Evolutionary conservation across 2,797 vertebrate genomes (phyloP).

Genomic region (Ambastaia sidthimunki): DNA sequence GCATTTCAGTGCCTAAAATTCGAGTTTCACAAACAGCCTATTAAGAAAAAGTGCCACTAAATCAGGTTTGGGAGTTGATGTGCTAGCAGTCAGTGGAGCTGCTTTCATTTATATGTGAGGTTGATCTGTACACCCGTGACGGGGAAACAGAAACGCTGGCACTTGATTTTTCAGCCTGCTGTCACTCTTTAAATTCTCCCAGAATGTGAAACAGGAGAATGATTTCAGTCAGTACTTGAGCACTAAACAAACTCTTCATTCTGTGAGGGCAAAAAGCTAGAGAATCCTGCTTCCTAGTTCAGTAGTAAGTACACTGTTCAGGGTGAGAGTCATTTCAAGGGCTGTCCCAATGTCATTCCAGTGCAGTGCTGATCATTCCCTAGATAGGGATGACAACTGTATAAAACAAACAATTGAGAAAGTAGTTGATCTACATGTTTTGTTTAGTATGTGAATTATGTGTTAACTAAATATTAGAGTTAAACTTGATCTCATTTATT

Average conservation of each 20-base stretch:
- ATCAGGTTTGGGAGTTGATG: conserved; percentile 55
- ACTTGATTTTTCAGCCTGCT: conserved; percentile 33
- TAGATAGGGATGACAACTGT: background rate
- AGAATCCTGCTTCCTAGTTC: background rate
- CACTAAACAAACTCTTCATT: no score
- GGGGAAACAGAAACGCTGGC: conserved; percentile 35
- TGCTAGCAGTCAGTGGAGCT: conserved; percentile 59
- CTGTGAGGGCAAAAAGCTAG: background rate
- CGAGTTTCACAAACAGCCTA: conserved; percentile 59
- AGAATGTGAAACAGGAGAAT: conserved; percentile 49
- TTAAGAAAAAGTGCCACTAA: conserved; percentile 62
- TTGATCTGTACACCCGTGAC: conserved; percentile 52
- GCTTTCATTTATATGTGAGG: conserved; percentile 61
- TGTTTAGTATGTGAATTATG: no score
- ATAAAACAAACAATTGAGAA: no score
- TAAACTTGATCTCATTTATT: no score
- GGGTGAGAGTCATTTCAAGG: background rate
- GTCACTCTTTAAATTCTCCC: conserved; percentile 48
- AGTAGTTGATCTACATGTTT: no score
- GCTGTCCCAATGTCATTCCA: background rate
- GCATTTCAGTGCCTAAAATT: conserved; percentile 52
- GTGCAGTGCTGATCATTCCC: background rate
- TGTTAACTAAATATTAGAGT: no score
- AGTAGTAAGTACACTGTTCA: background rate
- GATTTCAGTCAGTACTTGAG: conserved; percentile 50